These are phyloP conservation scores for Stenotaenia linearis DNA, from an alignment of 2,888 invertebrate species.

Conservation along the genomic window DNA sequence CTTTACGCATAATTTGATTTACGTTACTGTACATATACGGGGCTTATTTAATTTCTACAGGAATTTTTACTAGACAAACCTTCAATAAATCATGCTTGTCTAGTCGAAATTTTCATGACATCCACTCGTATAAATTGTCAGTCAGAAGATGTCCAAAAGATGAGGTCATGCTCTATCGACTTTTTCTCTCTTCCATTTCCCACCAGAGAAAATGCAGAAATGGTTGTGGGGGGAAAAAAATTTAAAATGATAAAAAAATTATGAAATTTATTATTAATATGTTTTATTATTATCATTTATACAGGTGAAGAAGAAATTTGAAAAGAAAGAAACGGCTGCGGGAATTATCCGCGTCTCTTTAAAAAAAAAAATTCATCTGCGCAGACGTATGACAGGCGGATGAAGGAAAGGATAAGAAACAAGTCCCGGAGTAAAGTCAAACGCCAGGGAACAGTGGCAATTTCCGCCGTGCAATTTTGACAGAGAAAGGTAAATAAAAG, in stretches of 20 bases:
- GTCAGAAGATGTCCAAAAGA: not conserved
- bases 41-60: not conserved
- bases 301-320: too few relatives aligned
- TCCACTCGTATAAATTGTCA: constrained; percentile 5
- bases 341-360: not conserved
- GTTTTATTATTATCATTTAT: too few relatives aligned
- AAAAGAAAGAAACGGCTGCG: not conserved
- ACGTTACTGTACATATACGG: not conserved
- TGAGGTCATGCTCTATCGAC: constrained; percentile 5
- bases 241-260: not conserved
- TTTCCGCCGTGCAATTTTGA: constrained; percentile 16
- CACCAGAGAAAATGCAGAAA: not conserved
- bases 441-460: constrained; percentile 14
- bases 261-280: too few relatives aligned
- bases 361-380: not conserved
- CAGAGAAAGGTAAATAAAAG: constrained; percentile 21
- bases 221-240: not conserved
- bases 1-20: not conserved
- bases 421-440: not conserved
- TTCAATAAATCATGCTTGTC: not conserved
- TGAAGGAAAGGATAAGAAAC: not conserved
- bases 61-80: not conserved
- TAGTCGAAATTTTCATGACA: not conserved
- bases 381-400: not conserved
- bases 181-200: not conserved